Conservation (phyloP, 2,113 vertebrate species). For the Cyprinodon tularosa region DNA sequence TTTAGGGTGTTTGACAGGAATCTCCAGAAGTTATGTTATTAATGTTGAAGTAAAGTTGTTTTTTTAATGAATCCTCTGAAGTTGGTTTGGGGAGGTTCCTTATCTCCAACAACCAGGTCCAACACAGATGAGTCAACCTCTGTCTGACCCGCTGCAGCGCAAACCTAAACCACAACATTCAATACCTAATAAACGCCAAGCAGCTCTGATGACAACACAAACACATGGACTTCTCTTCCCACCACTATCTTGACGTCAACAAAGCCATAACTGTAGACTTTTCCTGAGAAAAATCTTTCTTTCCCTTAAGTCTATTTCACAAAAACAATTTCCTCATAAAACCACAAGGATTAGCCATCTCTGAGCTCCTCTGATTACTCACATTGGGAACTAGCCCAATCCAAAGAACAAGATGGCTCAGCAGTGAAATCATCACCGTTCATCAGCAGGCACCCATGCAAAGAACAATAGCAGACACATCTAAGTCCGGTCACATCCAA, state of each 20-base stretch:
- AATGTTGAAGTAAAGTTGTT: neutral
- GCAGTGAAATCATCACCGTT: too few species aligned
- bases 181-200: neutral
- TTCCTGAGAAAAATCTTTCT: neutral
- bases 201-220: neutral
- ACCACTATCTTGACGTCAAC: slow-evolving; percentile 12
- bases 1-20: slow-evolving; percentile 20
- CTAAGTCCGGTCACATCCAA: too few species aligned
- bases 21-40: neutral
- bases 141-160: slow-evolving; percentile 61
- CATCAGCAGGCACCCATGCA: too few species aligned
- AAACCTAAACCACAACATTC: slow-evolving; percentile 43
- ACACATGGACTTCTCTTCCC: neutral
- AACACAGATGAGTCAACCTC: slow-evolving; percentile 71
- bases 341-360: too few species aligned
- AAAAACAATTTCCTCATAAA: too few species aligned
- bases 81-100: slow-evolving; percentile 18
- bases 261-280: neutral
- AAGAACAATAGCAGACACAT: too few species aligned
- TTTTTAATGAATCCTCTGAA: neutral
- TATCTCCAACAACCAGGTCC: slow-evolving; percentile 53
- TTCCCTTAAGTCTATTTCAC: too few species aligned
- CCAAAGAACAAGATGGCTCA: too few species aligned
- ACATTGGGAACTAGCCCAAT: too few species aligned
- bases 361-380: too few species aligned